Conservation (phyloP, 2,113 vertebrate species). For the Pollimyrus isidori region DNA sequence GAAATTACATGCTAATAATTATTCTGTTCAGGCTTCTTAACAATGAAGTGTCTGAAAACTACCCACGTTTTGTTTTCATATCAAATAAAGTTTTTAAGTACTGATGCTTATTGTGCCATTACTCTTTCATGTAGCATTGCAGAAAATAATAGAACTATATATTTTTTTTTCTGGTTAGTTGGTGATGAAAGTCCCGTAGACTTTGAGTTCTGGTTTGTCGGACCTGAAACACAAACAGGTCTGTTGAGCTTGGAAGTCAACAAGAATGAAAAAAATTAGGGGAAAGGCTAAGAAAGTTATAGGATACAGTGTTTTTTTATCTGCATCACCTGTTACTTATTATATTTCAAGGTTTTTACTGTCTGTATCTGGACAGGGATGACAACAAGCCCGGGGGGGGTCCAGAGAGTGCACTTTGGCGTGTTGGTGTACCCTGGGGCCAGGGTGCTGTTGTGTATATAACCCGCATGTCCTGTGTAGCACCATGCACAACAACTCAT, state of each 20-base stretch:
- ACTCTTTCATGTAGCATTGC: background rate
- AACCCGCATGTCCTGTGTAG: background rate
- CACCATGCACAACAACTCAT: background rate
- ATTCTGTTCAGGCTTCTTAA: background rate
- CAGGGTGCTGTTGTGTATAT: background rate
- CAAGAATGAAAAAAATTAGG: background rate
- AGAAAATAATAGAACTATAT: background rate
- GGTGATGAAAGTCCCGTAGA: background rate
- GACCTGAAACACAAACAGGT: background rate
- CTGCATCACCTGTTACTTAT: background rate
- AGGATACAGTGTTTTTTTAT: background rate
- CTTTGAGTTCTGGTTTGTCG: background rate
- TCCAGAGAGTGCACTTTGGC: background rate
- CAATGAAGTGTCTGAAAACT: background rate
- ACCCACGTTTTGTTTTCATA: background rate
- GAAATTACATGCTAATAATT: background rate
- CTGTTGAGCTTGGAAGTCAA: background rate
- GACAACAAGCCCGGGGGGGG: background rate
- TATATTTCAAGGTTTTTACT: background rate
- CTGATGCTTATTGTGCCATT: background rate
- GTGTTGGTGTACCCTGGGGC: background rate
- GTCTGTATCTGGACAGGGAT: background rate
- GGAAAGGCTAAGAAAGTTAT: background rate
- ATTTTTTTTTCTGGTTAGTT: background rate
- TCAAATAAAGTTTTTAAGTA: background rate